Base-by-base conservation (phyloP, 1,140 invertebrate species). In the Stegodyphus mimosarum region DNA sequence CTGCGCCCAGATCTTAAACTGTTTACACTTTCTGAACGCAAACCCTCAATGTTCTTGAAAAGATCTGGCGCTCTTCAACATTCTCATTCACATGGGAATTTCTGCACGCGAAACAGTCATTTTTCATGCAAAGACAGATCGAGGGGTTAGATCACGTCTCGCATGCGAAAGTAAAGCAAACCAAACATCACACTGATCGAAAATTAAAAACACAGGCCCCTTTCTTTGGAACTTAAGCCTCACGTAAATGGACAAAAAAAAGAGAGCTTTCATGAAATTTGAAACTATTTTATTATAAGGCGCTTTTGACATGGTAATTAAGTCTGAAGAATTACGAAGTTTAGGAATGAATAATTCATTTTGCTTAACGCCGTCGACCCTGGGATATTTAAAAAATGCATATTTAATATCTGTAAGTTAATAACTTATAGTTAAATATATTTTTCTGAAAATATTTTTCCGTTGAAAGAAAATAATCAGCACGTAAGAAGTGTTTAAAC, bases 61-160 rank as follows among this genome's bases (percentile, higher is more conserved):
- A 60, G 74, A 53, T 53, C 10, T 69, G 78, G 13, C 78, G 52
- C 72, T 52, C 78, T 15, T 80, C 60, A 72, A 72, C 72, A 80
- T 80, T 80, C 33, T 80, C 67, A 80, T 80, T 80, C 52, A 33
- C 69, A 15, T 18, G 66, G 18, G 50, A 7, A 18, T 53, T 52
- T 69, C 33, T 51, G 13, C 78, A 80, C 78, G 78, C 78, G 69
- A 80, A 71, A 71, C 49, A 11, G 67, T 53, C 78, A 80, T 80
- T 80, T 80, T 80, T 80, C 78, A 72, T 18, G 17, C 49, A 80
- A 80, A 80, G 78, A 80, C 78, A 80, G 78, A 80, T 53, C 63
- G 55, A 52, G 66, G 49, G 53, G 48, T 9, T 18, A 67, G 33
- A 67, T 67, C 13, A 55, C 50, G 17, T 52, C n/a, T 60, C 51